Evolutionary conservation across 2,888 invertebrate species (phyloP).

Genomic region (Scaeva pyrastri): DNA sequence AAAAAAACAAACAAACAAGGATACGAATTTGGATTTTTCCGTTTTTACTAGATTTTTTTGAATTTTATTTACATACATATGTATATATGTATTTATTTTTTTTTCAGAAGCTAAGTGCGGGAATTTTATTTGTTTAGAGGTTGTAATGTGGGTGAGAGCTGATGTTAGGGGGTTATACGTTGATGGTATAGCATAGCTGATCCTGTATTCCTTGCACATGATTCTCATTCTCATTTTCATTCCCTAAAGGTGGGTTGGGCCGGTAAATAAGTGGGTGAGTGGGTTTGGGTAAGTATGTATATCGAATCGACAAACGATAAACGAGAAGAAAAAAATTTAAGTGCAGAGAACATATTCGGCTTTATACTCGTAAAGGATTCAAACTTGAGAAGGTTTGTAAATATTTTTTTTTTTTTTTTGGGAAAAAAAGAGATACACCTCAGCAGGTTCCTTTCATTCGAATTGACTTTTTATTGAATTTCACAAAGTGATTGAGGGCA

Average conservation of each 20-base stretch:
- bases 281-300: no score
- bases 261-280: no score
- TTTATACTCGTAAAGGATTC: conserved; percentile 49
- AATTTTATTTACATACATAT: no score
- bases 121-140: conserved; percentile 68
- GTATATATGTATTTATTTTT: conserved; percentile 21
- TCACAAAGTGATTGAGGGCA: conserved; percentile 66
- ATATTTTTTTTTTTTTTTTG: neutral
- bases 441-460: conserved; percentile 66
- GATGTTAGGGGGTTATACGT: neutral
- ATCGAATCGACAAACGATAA: conserved; percentile 1
- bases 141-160: conserved; percentile 47
- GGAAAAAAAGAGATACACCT: conserved; percentile 43
- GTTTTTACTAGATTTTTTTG: conserved; percentile 17
- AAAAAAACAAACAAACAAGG: conserved; percentile 28
- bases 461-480: conserved; percentile 68
- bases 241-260: no score
- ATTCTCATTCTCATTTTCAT: conserved; percentile 10
- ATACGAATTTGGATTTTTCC: conserved; percentile 51
- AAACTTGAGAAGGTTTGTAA: conserved; percentile 14
- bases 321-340: conserved; percentile 1
- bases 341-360: conserved; percentile 12
- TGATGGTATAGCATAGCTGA: neutral
- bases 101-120: conserved; percentile 50
- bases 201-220: conserved; percentile 54